Base-by-base conservation (phyloP, 2,797 vertebrate genomes). In the Ambastaia sidthimunki region DNA sequence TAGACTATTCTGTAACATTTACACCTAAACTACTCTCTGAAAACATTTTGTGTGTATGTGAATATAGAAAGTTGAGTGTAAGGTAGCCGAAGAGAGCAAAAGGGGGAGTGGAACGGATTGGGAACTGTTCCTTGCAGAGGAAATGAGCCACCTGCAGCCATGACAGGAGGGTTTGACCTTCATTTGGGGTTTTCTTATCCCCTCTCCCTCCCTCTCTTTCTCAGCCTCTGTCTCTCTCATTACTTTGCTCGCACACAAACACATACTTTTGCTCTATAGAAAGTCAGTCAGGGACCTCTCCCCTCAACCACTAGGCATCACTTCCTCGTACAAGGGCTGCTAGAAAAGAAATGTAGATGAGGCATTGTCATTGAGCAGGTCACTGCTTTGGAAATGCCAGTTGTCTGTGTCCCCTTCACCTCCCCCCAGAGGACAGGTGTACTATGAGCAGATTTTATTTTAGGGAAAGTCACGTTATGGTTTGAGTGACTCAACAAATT, bases 261-360 rank as follows among this genome's bases (percentile, higher is more conserved):
- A 74, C 68, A n/a, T 82, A 72, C 76, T 81, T 85, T 74, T 80
- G 78, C 74, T 86, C 76, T 84, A 80, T 80, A 80, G 77, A 79
- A 74, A 76, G 67, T 70, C 59, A 62, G 82, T 75, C 59, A 76
- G 72, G 50, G 71, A 83, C 70, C 81, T 85, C 73, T 83, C 68
- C 62, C 31, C 81, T 71, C 81, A 62, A 62, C 74, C 89, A 89
- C 91, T 92, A 93, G 94, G 94, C 90, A 91, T 96, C 92, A 92
- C 92, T 95, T 96, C 95, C 94, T 94, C 93, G 94, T 93, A 95
- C 94, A 95, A 94, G 94, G 87, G 88, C 89, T 89, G 89, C 93
- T 93, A 93, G 95, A 94, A 96, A 94, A 95, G 94, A 96, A 96
- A 96, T 95, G 96, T 93, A 96, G 95, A 96, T 96, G 89, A 95